Evolutionary conservation across 1,140 invertebrate species (phyloP), one percentile per base, ranked within the genome.

Genomic region (Drosophila ohnishii): DNA sequence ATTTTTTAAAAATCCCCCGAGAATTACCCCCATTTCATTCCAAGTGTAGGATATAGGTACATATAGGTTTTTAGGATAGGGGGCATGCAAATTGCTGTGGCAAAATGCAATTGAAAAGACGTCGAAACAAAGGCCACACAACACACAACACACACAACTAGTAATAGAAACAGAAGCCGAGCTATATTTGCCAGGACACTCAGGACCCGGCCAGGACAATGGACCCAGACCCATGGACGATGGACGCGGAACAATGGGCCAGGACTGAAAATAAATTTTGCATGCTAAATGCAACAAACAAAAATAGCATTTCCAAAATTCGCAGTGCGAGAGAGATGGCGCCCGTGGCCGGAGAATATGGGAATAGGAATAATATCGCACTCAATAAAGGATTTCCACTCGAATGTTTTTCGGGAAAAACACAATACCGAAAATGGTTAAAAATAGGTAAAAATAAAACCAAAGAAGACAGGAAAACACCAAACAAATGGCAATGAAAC

Each of bases 381-480:
- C 66, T 86, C 78, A 86, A 86, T 71, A 71, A 84, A 75, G 83
- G 83, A 86, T 80, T 86, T 86, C 82, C 82, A 86, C 82, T 86
- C 72, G 78, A 86, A 79, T 81, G 82, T 85, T 86, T 74, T 78
- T 53, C 34, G 48, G 62, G 55, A 71, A 55, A 66, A 55, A 56
- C 9, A 48, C 47, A 59, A 65, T 37, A 42, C 28, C 28, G 28
- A 44, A 78, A 47, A 74, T 50, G 39, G 30, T 7, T 55, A 55
- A 35, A 60, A 32, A 47, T 32, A 13, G n/a, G 10, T 22, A 30
- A 14, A 2, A 7, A 1, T 11, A 13, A 11, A 14, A 9, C 7
- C 57, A 45, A 61, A 42, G 9, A 32, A 51, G 34, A 53, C 32
- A 28, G 4, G 14, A 48, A 64, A 59, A 28, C 35, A 45, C 57